phyloP scores from a whole-genome alignment of 92 coral and sea anemone genomes.

The Parazoanthus swiftii region DNA sequence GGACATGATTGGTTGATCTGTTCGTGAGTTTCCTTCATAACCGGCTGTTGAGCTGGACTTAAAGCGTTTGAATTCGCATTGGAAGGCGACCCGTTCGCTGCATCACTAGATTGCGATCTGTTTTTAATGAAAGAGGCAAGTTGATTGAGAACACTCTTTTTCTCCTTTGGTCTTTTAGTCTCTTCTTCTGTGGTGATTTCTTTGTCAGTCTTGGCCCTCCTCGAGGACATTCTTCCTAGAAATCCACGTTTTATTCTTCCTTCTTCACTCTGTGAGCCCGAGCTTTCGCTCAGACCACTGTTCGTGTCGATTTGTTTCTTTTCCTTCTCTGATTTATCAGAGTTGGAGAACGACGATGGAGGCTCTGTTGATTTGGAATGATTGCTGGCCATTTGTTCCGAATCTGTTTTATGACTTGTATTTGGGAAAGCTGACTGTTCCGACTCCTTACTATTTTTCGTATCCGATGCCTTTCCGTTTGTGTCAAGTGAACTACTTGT shows the following conservation, averaged over 20 bases:
- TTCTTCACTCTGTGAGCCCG: conserved; percentile 38
- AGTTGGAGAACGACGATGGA: neutral
- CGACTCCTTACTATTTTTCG: neutral
- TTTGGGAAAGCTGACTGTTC: neutral
- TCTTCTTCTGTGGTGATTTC: conserved; percentile 47
- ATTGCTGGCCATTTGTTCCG: neutral
- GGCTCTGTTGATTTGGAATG: neutral
- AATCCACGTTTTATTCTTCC: conserved; percentile 30
- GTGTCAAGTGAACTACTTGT: conserved; percentile 3
- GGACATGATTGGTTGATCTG: neutral
- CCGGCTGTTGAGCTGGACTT: conserved; percentile 9
- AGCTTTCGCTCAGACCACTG: conserved; percentile 1
- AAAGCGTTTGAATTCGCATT: neutral
- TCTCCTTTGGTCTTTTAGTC: conserved; percentile 56
- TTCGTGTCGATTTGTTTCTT: conserved; percentile 5
- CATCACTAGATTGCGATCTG: conserved; percentile 44
- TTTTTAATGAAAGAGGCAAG: conserved; percentile 71
- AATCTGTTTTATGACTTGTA: neutral
- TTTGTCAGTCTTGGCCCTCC: conserved; percentile 35
- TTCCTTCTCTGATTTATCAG: conserved; percentile 16
- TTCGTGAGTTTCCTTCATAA: conserved; percentile 32
- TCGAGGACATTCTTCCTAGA: conserved; percentile 23
- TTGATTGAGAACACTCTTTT: conserved; percentile 67
- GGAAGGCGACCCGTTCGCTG: conserved; percentile 25
- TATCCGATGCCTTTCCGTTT: neutral